Evolutionary conservation across 2,888 invertebrate genomes (phyloP), one percentile per base, ranked within the genome.

Genomic region (Iphiclides podalirius): DNA sequence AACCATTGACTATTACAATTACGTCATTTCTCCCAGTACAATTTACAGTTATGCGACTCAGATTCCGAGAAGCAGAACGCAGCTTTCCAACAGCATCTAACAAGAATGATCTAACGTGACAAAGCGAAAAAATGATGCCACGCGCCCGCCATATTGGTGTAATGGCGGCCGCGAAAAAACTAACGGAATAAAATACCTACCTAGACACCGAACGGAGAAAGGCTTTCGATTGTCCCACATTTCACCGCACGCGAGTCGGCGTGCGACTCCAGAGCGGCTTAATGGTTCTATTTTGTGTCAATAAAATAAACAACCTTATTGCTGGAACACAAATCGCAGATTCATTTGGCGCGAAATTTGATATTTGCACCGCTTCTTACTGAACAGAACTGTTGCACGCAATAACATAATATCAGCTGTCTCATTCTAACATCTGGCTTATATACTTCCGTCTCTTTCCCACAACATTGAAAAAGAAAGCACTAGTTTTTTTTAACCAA

Each of bases 171-270:
- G 81, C 83, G 78, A 86, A 88, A 86, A 88, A 86, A 86, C 80
- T 87, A 88, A 88, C 88, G 86, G 87, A 79, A 87, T 84, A 85
- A 87, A 87, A 87, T 88, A 79, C 81, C 83, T 88, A 79, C 81
- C 83, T 82, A 86, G 78, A 84, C 73, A 70, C 75, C 75, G 67
- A 71, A 70, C 74, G 81, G 88, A 88, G 88, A 88, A 88, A 88
- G 88, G 88, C 88, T 88, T 88, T 88, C 88, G 87, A 84, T 88
- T 88, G 88, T 82, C 85, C 88, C 74, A 88, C 86, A 78, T 88
- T 84, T 81, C 79, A 75, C 72, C 63, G 77, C 85, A 85, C 81
- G 86, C 87, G 80, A 83, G 78, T 74, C 71, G 68, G 61, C 53
- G 44, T 69, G 70, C 76, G 71, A 74, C 76, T 67, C 58, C 66